Evolutionary conservation across 1,140 invertebrate species (phyloP).

Genomic region (Cataglyphis hispanica): DNA sequence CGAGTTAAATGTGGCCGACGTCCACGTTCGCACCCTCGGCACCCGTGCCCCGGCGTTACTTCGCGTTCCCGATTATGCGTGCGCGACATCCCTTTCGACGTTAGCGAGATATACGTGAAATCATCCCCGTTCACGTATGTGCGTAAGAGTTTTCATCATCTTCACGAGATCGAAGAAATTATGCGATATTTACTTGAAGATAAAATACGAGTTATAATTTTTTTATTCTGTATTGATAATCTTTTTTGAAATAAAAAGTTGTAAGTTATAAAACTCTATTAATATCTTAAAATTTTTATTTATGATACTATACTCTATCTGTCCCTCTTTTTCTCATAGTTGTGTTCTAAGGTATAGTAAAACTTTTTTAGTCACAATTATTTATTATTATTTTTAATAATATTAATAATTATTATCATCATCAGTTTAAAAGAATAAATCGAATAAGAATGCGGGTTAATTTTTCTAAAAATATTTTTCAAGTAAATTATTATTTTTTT

Average conservation of each 20-base stretch:
- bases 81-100: slow-evolving; percentile 12
- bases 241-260: slow-evolving; percentile 1
- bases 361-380: no score
- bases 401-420: no score
- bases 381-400: no score
- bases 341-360: no score
- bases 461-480: neutral
- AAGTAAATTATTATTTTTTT: neutral
- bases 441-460: no score
- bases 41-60: neutral
- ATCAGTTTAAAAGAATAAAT: no score
- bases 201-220: neutral
- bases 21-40: neutral
- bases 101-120: neutral
- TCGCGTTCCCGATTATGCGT: neutral
- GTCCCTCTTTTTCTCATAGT: no score
- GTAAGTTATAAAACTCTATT: neutral
- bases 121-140: neutral
- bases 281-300: neutral
- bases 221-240: neutral
- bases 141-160: neutral
- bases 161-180: neutral
- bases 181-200: neutral
- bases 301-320: neutral
- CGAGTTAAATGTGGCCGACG: slow-evolving; percentile 60